Conservation (phyloP, 2,113 vertebrate genomes). For the Platycercus adscitus region DNA sequence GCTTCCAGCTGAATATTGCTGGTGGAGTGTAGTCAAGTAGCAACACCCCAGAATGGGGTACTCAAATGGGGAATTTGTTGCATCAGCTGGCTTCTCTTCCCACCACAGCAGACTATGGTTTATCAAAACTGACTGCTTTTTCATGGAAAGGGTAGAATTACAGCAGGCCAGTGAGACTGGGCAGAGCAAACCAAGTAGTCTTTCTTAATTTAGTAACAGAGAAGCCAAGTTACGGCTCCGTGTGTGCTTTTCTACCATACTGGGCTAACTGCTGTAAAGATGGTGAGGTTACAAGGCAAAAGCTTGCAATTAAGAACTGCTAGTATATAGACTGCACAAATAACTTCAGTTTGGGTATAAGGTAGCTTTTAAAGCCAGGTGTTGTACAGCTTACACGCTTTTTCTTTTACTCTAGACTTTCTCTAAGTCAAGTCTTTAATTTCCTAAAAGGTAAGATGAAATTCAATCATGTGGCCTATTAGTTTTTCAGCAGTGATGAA, state of each 20-base stretch:
- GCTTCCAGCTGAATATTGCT: not conserved
- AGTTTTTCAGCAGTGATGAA: not conserved
- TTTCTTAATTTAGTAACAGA: not conserved
- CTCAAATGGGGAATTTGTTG: not conserved
- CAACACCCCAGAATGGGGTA: accelerated
- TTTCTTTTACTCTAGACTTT: not conserved
- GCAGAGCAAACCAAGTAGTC: not conserved
- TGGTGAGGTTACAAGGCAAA: not conserved
- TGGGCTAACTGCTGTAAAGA: not conserved
- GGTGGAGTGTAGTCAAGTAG: not conserved
- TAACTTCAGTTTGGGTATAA: not conserved
- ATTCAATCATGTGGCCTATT: not conserved
- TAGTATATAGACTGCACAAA: not conserved
- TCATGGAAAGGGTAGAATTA: not conserved
- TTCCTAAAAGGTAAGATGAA: slow-evolving; percentile 7
- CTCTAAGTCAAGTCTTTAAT: not conserved
- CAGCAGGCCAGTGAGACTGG: not conserved
- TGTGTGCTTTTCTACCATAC: not conserved
- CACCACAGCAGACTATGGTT: not conserved
- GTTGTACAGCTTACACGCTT: not conserved
- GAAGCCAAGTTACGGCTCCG: not conserved
- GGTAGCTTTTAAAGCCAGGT: not conserved
- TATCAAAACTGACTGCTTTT: not conserved
- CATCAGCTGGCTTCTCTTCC: not conserved
- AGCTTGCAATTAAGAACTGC: not conserved